Base-by-base conservation (phyloP, 2,888 invertebrate species). In the Leistus spinibarbis region DNA sequence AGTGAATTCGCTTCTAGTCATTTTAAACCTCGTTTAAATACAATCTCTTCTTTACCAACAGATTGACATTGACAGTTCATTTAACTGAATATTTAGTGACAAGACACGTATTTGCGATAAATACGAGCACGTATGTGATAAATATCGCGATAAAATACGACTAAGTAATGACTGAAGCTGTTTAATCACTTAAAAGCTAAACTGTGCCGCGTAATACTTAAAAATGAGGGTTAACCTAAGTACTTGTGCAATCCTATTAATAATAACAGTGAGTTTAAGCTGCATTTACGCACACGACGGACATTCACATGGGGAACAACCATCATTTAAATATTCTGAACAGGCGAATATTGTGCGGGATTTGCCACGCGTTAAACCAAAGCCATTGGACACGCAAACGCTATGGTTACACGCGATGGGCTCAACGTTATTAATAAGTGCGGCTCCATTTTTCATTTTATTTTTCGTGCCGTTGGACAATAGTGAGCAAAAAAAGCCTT, bases 391-490 rank as follows among this genome's bases (percentile, higher is more conserved):
- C 80, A 83, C 90, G 80, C 76, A 76, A 62, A 82, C 84, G 70
- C 78, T 93, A 27, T 97, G 96, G 92, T 80, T 93, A 23, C 91
- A 94, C 85, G 97, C 98, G 0, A 88, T 98, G 82, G 91, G 91
- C 23, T 95, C 99, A 1, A 99, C 99, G 0, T 84, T 98, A 7
- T 88, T 98, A 74, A 98, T 99, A 82, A 98, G 98, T 84, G 92
- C 95, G 71, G 97, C 96, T 3, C 99, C 99, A 0, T 97, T 97
- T 83, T 88, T 99, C 62, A 93, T 99, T 78, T 88, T 99, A 4
- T 95, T 96, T 82, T 90, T 97, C 77, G 96, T 99, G 80, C 98
- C 98, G 0, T 88, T 99, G 72, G 95, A 98, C 82, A 95, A 94
- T 78, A 91, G 91, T 24, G 90, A 92, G 72, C 93, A 94, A 81